These are phyloP conservation scores for Argopecten irradians DNA, from an alignment of 1,140 invertebrate species.

Conservation along the genomic window DNA sequence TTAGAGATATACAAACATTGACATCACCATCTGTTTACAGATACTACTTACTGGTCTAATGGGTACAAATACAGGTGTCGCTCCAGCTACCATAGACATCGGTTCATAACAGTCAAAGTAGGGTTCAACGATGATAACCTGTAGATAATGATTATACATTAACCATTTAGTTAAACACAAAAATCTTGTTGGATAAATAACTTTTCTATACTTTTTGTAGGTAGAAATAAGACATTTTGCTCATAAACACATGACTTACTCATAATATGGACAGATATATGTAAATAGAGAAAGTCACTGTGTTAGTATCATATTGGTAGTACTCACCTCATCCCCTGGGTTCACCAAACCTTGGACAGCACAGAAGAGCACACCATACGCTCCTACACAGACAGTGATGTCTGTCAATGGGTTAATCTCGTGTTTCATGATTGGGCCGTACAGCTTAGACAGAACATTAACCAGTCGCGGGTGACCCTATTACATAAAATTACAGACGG, in stretches of 20 bases:
- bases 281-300: slow-evolving; percentile 84
- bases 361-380: slow-evolving; percentile 87
- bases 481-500: no score
- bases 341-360: slow-evolving; percentile 89
- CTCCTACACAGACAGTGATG: slow-evolving; percentile 91
- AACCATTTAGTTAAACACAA: background rate
- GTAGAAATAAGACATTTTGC: background rate
- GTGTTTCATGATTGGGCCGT: slow-evolving; percentile 85
- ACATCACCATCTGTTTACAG: background rate
- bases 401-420: slow-evolving; percentile 88
- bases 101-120: slow-evolving; percentile 99
- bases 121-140: slow-evolving; percentile 96
- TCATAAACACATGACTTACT: background rate
- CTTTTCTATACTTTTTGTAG: background rate
- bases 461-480: slow-evolving; percentile 91
- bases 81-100: slow-evolving; percentile 93
- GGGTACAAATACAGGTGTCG: slow-evolving; percentile 90
- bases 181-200: background rate
- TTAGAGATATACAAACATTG: background rate
- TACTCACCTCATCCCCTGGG: slow-evolving; percentile 85
- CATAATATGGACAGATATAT: no score
- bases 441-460: slow-evolving; percentile 88
- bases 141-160: slow-evolving; percentile 9
- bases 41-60: slow-evolving; percentile 82
- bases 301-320: slow-evolving; percentile 71